Base-by-base conservation (phyloP, 2,888 invertebrate genomes). In the Cataglyphis altisquamis region DNA sequence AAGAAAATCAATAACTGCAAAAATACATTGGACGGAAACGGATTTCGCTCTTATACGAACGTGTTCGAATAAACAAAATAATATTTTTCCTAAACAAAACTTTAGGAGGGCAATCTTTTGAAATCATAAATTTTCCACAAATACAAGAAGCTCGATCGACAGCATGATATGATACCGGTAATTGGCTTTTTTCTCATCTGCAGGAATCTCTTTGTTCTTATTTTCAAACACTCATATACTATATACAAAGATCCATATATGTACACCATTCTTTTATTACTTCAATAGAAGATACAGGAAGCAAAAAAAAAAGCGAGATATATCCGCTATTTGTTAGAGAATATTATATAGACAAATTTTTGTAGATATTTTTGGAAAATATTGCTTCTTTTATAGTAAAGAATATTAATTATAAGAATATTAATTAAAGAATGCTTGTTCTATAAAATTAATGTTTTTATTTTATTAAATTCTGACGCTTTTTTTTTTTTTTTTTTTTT, bases 151-250 rank as follows among this genome's bases (percentile, higher is more conserved):
- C 66, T 45, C 62, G 72, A 83, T 81, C 64, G 68, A 78, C 52
- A 52, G 32, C n/a, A 45, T 45, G 45, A 72, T 52, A 29, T 39
- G 9, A 12, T 29, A 48, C 64, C 21, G 32, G 70, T 74, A 80
- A 85, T 85, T 85, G 74, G 66, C 57, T 74, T 85, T 86, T 75
- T 80, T 41, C 70, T 60, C 67, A 39, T 84, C 77, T 62, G 21
- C 10, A 52, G 48, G 55, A 74, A 63, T 52, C 73, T 52, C 73
- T 45, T 32, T 41, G 25, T 21, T 32, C 8, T 6, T 52, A 21
- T 32, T 36, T 21, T 60, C 25, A 39, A 77, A 18, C 15, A 55
- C 15, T 5, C 39, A 15, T 39, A 57, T 29, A 39, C 25, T 29
- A 63, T 4, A 55, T n/a, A 55, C 32, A 21, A 9, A 45, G 5